phyloP scores from a whole-genome alignment of 2,888 invertebrate species.

The Calliopum simillimum region DNA sequence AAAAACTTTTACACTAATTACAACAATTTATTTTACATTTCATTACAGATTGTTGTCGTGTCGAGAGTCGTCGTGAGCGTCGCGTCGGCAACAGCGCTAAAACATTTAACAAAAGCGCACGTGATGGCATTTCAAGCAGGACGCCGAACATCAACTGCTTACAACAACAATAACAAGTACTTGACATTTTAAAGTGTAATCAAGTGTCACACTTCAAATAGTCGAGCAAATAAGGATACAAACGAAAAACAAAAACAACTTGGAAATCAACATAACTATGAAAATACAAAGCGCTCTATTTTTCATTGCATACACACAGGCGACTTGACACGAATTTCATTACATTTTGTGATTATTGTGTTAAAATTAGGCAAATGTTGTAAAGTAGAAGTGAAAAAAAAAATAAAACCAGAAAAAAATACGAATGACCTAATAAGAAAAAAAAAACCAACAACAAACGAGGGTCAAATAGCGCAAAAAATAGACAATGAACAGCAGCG shows the following conservation, averaged over 20 bases:
- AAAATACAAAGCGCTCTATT: slow-evolving; percentile 41
- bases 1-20: slow-evolving; percentile 52
- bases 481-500: background rate
- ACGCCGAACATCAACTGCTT: background rate
- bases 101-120: slow-evolving; percentile 20
- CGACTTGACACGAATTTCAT: slow-evolving; percentile 36
- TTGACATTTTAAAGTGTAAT: slow-evolving; percentile 60
- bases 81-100: slow-evolving; percentile 14
- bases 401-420: slow-evolving; percentile 45
- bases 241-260: slow-evolving; percentile 3
- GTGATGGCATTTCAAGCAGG: slow-evolving; percentile 31
- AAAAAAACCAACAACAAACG: no score
- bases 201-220: slow-evolving; percentile 43
- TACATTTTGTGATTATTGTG: slow-evolving; percentile 35
- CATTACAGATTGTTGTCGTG: slow-evolving; percentile 57
- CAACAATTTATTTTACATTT: slow-evolving; percentile 58
- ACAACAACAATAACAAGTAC: slow-evolving; percentile 43
- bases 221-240: slow-evolving; percentile 35
- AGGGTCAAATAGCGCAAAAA: slow-evolving; percentile 31
- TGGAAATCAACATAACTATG: slow-evolving; percentile 22
- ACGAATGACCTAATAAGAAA: background rate
- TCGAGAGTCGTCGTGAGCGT: slow-evolving; percentile 19
- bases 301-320: slow-evolving; percentile 55
- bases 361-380: slow-evolving; percentile 24
- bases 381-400: slow-evolving; percentile 15